Evolutionary conservation across 2,888 invertebrate genomes (phyloP).

Genomic region (Bembecia ichneumoniformis): DNA sequence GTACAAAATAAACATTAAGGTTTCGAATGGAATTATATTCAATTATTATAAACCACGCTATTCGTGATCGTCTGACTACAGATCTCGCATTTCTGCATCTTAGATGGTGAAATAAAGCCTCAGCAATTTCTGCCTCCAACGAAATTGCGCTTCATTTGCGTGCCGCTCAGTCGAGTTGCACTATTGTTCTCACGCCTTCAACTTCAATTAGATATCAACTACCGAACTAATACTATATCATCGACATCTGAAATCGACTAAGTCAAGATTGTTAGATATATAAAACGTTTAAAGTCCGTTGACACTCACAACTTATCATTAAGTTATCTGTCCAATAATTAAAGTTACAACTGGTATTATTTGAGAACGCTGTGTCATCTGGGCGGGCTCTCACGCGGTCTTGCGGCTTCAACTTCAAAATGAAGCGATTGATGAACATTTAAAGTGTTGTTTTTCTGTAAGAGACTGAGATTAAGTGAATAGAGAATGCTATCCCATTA

Average conservation of each 20-base stretch:
- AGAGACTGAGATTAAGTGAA: constrained; percentile 12
- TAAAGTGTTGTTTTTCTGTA: constrained; percentile 30
- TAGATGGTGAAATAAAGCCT: constrained; percentile 28
- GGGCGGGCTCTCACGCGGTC: constrained; percentile 34
- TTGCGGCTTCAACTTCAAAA: constrained; percentile 24
- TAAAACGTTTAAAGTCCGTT: constrained; percentile 24
- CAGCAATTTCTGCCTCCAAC: constrained; percentile 39
- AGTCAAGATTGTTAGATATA: no score
- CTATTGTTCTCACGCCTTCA: constrained; percentile 49
- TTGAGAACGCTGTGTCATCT: constrained; percentile 38
- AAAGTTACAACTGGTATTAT: neutral
- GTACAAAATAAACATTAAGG: no score
- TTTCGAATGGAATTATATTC: constrained; percentile 33
- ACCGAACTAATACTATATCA: no score
- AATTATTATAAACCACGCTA: constrained; percentile 42
- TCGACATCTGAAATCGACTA: no score
- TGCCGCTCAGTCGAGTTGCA: constrained; percentile 29
- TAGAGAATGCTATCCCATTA: constrained; percentile 5
- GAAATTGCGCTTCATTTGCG: constrained; percentile 63
- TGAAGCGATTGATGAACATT: constrained; percentile 39
- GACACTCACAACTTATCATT: constrained; percentile 37
- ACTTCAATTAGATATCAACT: neutral
- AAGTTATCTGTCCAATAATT: constrained; percentile 18
- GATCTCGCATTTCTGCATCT: neutral
- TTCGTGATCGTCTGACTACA: constrained; percentile 32